phyloP scores from a whole-genome alignment of 2,797 vertebrate species.

The Vespertilio murinus region DNA sequence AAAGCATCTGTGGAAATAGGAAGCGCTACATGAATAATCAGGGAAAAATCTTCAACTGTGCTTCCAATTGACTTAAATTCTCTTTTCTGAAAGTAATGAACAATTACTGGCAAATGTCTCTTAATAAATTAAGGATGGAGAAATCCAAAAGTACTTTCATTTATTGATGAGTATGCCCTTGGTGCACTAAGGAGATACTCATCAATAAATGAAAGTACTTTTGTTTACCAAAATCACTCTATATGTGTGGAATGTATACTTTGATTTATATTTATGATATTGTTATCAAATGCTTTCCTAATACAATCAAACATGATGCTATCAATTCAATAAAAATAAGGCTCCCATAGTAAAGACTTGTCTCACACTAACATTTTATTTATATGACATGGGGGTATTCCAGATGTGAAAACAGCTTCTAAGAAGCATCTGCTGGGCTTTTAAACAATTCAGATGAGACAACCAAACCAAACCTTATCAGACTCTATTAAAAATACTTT shows the following conservation, averaged over 20 bases:
- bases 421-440: not conserved
- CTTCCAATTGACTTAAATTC: not conserved
- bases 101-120: not conserved
- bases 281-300: not conserved
- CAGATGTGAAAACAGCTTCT: not conserved
- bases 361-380: not conserved
- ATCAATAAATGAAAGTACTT: not conserved
- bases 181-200: not conserved
- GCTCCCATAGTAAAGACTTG: not conserved
- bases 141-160: no score
- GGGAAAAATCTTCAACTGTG: not conserved
- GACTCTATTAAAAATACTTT: not conserved
- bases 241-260: not conserved
- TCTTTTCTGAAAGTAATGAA: not conserved
- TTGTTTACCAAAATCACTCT: not conserved
- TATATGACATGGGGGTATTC: not conserved
- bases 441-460: not conserved
- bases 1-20: not conserved
- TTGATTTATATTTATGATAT: not conserved
- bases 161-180: no score
- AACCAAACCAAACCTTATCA: not conserved
- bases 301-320: not conserved
- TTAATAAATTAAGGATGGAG: not conserved
- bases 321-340: not conserved
- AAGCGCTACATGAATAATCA: conserved; percentile 18